Percentiles rank a stretch among this genome's conserved stretches.
phyloP scores from a whole-genome alignment of 2,113 vertebrate species.

The Procavia capensis region DNA sequence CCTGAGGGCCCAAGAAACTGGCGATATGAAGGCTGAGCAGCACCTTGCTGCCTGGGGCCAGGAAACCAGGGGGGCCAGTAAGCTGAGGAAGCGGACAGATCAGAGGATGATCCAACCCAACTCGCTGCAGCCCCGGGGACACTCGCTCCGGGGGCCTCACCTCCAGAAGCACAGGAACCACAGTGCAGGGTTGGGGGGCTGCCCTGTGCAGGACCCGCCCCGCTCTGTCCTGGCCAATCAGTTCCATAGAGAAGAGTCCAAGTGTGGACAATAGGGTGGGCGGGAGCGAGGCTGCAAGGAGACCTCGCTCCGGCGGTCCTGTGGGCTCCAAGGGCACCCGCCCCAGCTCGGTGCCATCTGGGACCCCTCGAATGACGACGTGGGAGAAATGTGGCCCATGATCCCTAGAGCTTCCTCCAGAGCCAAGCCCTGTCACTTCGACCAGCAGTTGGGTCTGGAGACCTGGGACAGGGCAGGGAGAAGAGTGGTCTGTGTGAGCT shows the following conservation, averaged over 20 bases:
- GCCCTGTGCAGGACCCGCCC: slow-evolving; percentile 62
- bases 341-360: not conserved
- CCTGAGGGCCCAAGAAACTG: slow-evolving; percentile 67
- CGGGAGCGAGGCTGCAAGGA: slow-evolving; percentile 39
- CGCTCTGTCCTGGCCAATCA: slow-evolving; percentile 83
- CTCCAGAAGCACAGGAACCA: slow-evolving; percentile 76
- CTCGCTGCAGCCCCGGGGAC: accelerated
- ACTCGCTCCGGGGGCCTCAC: not conserved
- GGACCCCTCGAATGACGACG: slow-evolving; percentile 21
- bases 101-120: accelerated
- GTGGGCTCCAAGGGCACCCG: slow-evolving; percentile 50
- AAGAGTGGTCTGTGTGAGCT: slow-evolving; percentile 71
- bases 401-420: not conserved
- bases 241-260: slow-evolving; percentile 86
- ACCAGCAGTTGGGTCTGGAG: slow-evolving; percentile 80
- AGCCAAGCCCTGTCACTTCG: slow-evolving; percentile 65
- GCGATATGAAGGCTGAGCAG: slow-evolving; percentile 53
- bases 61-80: not conserved
- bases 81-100: not conserved
- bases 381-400: slow-evolving; percentile 41
- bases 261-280: slow-evolving; percentile 77
- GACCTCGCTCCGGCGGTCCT: slow-evolving; percentile 25
- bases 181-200: slow-evolving; percentile 67
- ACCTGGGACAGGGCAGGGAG: slow-evolving; percentile 79
- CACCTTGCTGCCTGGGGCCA: slow-evolving; percentile 64